Evolutionary conservation across 2,797 vertebrate species (phyloP).

Genomic region (Coendou prehensilis): DNA sequence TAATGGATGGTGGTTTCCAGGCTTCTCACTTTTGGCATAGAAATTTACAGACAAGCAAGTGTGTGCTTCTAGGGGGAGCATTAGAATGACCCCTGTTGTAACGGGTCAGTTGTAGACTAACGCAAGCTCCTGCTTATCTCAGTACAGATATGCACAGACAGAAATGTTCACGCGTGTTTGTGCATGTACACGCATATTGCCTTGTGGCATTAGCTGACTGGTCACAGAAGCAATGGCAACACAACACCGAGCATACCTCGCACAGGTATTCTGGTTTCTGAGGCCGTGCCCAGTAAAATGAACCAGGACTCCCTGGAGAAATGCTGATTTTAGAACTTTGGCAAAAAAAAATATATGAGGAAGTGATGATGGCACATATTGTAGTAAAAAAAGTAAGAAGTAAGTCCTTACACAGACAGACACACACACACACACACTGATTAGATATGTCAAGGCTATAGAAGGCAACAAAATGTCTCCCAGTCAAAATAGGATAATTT

Average conservation of each 20-base stretch:
- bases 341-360: not conserved
- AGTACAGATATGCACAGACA: not conserved
- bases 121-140: not conserved
- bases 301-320: not conserved
- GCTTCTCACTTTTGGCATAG: not conserved
- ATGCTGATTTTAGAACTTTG: not conserved
- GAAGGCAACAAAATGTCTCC: not conserved
- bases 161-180: not conserved
- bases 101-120: not conserved
- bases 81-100: not conserved
- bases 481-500: not conserved
- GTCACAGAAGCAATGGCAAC: not conserved
- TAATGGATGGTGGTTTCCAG: not conserved
- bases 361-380: not conserved
- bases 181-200: not conserved
- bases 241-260: not conserved
- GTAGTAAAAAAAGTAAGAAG: not conserved
- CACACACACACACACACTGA: not conserved
- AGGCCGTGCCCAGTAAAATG: not conserved
- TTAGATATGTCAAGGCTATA: not conserved
- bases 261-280: not conserved
- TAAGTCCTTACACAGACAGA: not conserved
- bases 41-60: not conserved
- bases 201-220: not conserved
- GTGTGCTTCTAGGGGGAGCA: too few relatives aligned